These are phyloP conservation scores for Monomorium pharaonis DNA, from an alignment of 1,140 invertebrate genomes.

Conservation along the genomic window DNA sequence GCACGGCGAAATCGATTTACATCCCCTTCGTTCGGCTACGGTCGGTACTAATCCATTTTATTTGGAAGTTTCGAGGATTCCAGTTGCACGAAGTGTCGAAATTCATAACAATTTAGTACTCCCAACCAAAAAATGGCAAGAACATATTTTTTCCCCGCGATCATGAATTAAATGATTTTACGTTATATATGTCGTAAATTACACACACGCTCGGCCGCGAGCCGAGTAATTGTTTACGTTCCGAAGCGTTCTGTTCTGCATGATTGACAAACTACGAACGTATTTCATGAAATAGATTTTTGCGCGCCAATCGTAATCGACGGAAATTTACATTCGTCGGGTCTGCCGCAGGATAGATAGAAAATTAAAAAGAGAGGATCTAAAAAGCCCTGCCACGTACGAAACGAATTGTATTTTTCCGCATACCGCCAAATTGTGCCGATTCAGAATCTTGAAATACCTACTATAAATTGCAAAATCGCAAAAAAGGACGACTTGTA, in stretches of 20 bases:
- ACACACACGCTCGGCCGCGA: neutral
- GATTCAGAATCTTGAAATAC: slow-evolving; percentile 59
- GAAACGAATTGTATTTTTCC: slow-evolving; percentile 39
- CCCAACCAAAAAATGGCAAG: neutral
- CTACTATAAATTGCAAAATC: slow-evolving; percentile 27
- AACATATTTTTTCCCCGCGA: neutral
- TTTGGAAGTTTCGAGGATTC: slow-evolving; percentile 39
- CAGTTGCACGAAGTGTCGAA: slow-evolving; percentile 36
- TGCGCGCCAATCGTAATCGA: slow-evolving; percentile 35
- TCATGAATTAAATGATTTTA: slow-evolving; percentile 24
- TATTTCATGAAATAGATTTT: slow-evolving; percentile 49
- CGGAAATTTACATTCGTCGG: slow-evolving; percentile 54
- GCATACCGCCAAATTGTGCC: slow-evolving; percentile 24
- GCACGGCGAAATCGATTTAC: slow-evolving; percentile 60
- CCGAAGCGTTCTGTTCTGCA: slow-evolving; percentile 15
- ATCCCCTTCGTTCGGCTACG: slow-evolving; percentile 57
- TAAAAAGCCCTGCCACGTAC: slow-evolving; percentile 32
- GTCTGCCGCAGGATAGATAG: slow-evolving; percentile 28
- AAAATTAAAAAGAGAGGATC: slow-evolving; percentile 35
- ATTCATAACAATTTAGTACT: slow-evolving; percentile 27
- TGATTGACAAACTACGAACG: slow-evolving; percentile 52
- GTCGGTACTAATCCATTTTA: slow-evolving; percentile 66
- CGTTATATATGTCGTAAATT: slow-evolving; percentile 9
- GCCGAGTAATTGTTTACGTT: slow-evolving; percentile 32
- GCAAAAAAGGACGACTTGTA: slow-evolving; percentile 30